These are phyloP conservation scores for Parus major DNA, from an alignment of 2,113 vertebrate species.

Conservation along the genomic window DNA sequence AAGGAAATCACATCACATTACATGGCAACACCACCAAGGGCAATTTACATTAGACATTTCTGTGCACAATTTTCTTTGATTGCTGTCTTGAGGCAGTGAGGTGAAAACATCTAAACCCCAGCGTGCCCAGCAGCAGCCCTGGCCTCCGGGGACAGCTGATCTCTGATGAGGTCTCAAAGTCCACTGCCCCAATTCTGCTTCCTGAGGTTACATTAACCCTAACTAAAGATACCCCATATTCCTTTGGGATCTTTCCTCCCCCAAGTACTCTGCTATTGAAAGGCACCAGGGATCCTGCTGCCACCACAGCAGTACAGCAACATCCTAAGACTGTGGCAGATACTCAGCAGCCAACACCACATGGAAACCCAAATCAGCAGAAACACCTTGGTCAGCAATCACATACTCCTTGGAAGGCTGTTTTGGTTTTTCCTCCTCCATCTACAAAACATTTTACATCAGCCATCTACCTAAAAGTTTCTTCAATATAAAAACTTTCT, in stretches of 20 bases:
- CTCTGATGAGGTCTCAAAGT: neutral
- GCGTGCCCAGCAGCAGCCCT: neutral
- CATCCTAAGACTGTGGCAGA: neutral
- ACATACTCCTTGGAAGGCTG: neutral
- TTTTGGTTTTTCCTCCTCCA: neutral
- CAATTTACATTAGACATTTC: conserved; percentile 50
- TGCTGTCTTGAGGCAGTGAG: conserved; percentile 43
- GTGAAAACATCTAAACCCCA: conserved; percentile 4
- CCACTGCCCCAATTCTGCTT: neutral
- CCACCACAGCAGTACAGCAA: neutral
- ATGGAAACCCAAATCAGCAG: neutral
- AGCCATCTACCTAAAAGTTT: neutral
- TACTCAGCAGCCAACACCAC: neutral
- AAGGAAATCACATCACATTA: conserved; percentile 66
- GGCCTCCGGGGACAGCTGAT: neutral
- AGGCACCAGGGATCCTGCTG: neutral
- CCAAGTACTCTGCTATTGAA: accelerated
- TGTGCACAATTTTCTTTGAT: conserved; percentile 57
- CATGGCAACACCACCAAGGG: conserved; percentile 35
- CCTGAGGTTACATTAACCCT: neutral
- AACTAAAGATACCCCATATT: neutral
- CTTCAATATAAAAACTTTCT: neutral
- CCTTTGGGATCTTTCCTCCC: neutral
- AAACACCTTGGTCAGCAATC: neutral
- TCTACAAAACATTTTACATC: neutral